Percentiles rank a stretch among this genome's conserved stretches.
Evolutionary conservation across 2,888 invertebrate genomes (phyloP).

Genomic region (Ormyrus nitidulus): DNA sequence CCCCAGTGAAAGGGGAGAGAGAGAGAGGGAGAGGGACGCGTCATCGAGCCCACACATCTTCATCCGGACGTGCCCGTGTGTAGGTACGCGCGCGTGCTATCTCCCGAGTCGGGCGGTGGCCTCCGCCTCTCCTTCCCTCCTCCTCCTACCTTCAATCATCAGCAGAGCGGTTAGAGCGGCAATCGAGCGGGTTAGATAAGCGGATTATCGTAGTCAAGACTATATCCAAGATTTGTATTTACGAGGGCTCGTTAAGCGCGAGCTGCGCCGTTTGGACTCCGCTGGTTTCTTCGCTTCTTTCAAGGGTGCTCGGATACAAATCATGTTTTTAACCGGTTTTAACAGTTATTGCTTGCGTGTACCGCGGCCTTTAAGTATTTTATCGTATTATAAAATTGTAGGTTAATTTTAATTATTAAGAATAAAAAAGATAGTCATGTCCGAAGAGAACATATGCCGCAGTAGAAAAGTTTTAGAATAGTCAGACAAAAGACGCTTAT

Average conservation of each 20-base stretch:
- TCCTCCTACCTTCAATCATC: conserved; percentile 45
- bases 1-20: neutral
- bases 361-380: neutral
- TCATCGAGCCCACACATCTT: conserved; percentile 41
- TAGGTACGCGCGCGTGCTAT: conserved; percentile 1
- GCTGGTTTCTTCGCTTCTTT: neutral
- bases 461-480: too few species aligned
- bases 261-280: neutral
- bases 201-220: conserved; percentile 42
- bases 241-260: conserved; percentile 24
- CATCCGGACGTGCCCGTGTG: conserved; percentile 2
- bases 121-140: neutral
- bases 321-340: neutral
- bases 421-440: too few species aligned
- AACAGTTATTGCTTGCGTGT: neutral
- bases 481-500: too few species aligned
- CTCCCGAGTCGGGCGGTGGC: neutral
- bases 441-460: too few species aligned
- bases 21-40: neutral
- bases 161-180: conserved; percentile 33
- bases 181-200: conserved; percentile 54
- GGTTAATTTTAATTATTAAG: too few species aligned
- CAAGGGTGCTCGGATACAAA: too few species aligned
- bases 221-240: conserved; percentile 45
- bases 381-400: neutral